Base-by-base conservation (phyloP, 2,888 invertebrate genomes). In the Pemphredon lugubris region DNA sequence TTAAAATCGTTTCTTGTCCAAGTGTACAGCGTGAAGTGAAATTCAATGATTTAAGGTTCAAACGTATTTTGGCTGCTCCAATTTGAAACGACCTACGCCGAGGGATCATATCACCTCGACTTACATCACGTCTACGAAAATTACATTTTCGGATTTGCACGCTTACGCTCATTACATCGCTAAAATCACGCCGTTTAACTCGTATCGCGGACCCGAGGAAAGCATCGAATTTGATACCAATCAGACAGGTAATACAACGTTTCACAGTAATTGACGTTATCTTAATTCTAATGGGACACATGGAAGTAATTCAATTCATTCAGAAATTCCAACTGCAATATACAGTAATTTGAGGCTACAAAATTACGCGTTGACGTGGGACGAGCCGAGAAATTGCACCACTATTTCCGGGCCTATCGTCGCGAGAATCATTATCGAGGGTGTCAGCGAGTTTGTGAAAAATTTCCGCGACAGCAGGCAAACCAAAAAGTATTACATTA, bases 301-400 rank as follows among this genome's bases (percentile, higher is more conserved):
- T n/a, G n/a, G n/a, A n/a, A n/a, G n/a, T n/a, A n/a, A n/a, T n/a
- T n/a, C n/a, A n/a, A n/a, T n/a, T n/a, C n/a, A n/a, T n/a, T n/a
- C 39, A 86, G 86, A 74, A 2, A 73, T 63, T 5, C 81, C 85
- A n/a, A 77, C 64, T 0, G 76, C 76, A n/a, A 14, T 50, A 1
- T 73, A 75, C 47, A 58, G 39, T 2, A 57, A 82, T 45, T 14
- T 83, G 1, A 61, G 7, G 16, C 3, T 74, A 0, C 2, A 73
- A 14, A 0, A 59, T 14, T 44, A 59, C 11, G 45, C 14, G 11
- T 37, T 79, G 0, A 16, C 3, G 4, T 86, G 86, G 86, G n/a
- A 64, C 2, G 18, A 32, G 0, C 84, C 86, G 2, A 21, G 23
- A n/a, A 70, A 84, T 70, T 86, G 86, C 20, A 64, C 60, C 1